Evolutionary conservation across 2,113 vertebrate species (phyloP), one percentile per base, ranked within the genome.

Genomic region (Caracal caracal): DNA sequence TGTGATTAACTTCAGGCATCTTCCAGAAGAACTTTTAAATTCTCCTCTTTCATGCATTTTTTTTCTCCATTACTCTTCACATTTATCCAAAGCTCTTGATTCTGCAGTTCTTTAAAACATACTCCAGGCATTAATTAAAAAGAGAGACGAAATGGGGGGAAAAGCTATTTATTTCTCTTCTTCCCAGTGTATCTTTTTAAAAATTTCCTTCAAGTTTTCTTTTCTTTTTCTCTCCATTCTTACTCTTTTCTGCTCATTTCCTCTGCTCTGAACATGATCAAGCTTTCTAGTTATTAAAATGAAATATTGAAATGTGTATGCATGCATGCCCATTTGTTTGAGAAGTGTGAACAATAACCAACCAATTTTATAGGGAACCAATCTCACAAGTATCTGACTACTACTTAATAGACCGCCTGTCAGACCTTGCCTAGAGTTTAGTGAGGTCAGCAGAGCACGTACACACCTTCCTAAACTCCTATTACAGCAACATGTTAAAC

Each of bases 1-100:
- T 47, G 35, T 66, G 87, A 94, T 93, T 96, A 96, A 97, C 90
- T 40, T 91, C 43, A 79, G 87, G 90, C 85, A 96, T 59, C 33
- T 33, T 97, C 9, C 49, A 96, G 81, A 93, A 92, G 86, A 92
- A 93, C 0, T 0, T 59, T 87, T 43, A 65, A 89, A 71, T 78
- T 26, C 30, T 94, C 78, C 30, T 61, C 68, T 95, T 94, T 81
- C 90, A 94, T 33, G 47, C 75, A 88, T 5, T 0, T 88, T 96
- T 71, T 85, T 56, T 68, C 22, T 43, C 81, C 68, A 96, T 78
- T 47, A 75, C n/a, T 80, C 88, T 93, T 98, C 75, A 75, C n/a
- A 33, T 35, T 88, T 88, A 51, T 59, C 73, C 80, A 86, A 66
- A 90, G 7, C 11, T 56, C 73, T 94, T 93, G 80, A 47, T 83